Percentiles rank a stretch among this genome's conserved stretches.
Evolutionary conservation across 2,113 vertebrate species (phyloP).

Genomic region (Hymenochirus boettgeri): DNA sequence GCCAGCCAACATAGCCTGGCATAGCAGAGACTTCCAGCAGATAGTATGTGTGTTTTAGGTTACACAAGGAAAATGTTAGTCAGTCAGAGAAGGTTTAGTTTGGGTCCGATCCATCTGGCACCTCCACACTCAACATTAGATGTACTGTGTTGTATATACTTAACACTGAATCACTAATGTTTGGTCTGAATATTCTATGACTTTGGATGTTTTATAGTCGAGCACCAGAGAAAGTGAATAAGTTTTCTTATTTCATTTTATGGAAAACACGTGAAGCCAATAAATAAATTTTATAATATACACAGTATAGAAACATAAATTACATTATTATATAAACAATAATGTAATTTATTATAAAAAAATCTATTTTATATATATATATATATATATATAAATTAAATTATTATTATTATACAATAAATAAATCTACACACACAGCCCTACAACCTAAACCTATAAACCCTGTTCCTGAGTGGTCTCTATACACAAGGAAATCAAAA

Average conservation of each 20-base stretch:
- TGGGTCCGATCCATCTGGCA: conserved; percentile 65
- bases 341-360: no score
- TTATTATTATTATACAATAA: no score
- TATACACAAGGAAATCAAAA: no score
- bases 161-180: conserved; percentile 50
- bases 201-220: background rate
- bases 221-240: background rate
- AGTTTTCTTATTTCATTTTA: background rate
- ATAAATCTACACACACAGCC: no score
- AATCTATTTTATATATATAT: no score
- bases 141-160: conserved; percentile 50
- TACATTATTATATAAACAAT: no score
- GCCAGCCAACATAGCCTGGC: conserved; percentile 56
- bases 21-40: conserved; percentile 51
- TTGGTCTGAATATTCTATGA: conserved; percentile 39
- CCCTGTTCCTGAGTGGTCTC: no score
- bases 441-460: no score
- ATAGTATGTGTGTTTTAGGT: conserved; percentile 60
- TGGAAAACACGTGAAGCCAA: background rate
- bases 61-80: conserved; percentile 65
- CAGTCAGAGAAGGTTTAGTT: conserved; percentile 61
- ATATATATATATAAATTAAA: no score
- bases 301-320: no score
- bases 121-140: conserved; percentile 51
- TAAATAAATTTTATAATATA: no score